Base-by-base conservation (phyloP, 1,140 invertebrate genomes). In the Zaprionus capensis region DNA sequence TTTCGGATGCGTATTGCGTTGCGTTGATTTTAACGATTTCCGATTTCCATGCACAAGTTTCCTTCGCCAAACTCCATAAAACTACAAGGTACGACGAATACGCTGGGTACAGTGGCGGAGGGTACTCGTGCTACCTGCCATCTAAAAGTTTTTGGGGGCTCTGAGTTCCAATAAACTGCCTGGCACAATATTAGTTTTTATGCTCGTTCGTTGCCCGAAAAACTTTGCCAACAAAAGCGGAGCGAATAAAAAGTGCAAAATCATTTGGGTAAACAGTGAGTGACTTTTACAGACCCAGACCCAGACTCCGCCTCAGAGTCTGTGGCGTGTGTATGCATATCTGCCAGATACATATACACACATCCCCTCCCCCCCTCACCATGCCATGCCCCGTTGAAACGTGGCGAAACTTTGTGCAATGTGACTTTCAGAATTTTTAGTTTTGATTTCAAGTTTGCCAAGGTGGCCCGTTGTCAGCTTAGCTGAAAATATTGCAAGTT, bases 361-460 rank as follows among this genome's bases (percentile, higher is more conserved):
- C 31, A 31, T 31, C 2, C 5, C 5, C n/a, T 5, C 5, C n/a
- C 6, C 6, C 15, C 4, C 5, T 4, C 1, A 14, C 14, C 4
- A 22, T 44, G 15, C 6, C 41, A 14, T 7, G 38, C 38, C 5
- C 15, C 38, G 38, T 6, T 15, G 38, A 17, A 44, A 44, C 41
- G 41, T 51, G 46, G 68, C 51, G 63, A 87, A 87, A 87, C 84
- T 87, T 87, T 87, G 61, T 75, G 77, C 78, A 78, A 88, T 88
- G 84, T 88, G 84, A 88, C 84, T 88, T 88, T 88, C 85, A 81
- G 85, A 88, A 88, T 90, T 90, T 87, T 88, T 88, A 88, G 84
- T 90, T 88, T 88, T 88, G 84, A 88, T 88, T 88, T 90, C 84
- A 76, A 72, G 78, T 79, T 75, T 84, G 51, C 58, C 62, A 44